phyloP scores from a whole-genome alignment of 2,888 invertebrate genomes.

The Entomobrya proxima region DNA sequence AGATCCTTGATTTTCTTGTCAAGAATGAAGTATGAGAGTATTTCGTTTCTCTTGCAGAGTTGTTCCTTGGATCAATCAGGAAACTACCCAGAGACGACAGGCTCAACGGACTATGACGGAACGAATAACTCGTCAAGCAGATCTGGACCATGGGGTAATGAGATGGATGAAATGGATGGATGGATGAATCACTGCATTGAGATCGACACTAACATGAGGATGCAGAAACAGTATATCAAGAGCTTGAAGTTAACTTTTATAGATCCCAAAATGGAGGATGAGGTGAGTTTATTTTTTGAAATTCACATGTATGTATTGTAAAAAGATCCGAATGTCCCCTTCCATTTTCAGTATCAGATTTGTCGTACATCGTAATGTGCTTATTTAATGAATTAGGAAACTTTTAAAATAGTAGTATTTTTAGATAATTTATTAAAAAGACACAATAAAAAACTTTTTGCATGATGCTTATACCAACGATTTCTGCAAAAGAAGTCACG shows the following conservation, averaged over 20 bases:
- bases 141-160: constrained; percentile 71
- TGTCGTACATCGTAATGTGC: too few relatives aligned
- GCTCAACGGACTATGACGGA: constrained; percentile 73
- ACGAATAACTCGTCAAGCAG: constrained; percentile 70
- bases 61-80: constrained; percentile 71
- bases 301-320: too few relatives aligned
- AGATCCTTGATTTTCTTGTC: neutral
- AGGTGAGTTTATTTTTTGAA: too few relatives aligned
- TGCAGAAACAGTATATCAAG: constrained; percentile 91
- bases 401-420: too few relatives aligned
- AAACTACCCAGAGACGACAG: constrained; percentile 69
- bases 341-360: too few relatives aligned
- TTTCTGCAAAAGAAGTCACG: neutral
- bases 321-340: too few relatives aligned
- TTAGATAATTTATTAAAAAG: too few relatives aligned
- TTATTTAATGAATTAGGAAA: too few relatives aligned
- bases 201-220: constrained; percentile 91
- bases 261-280: constrained; percentile 86
- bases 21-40: too few relatives aligned
- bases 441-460: too few relatives aligned
- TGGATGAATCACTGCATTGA: constrained; percentile 91
- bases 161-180: constrained; percentile 80
- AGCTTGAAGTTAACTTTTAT: constrained; percentile 92
- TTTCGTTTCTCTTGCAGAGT: constrained; percentile 40
- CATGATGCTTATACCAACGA: too few relatives aligned